Evolutionary conservation across 2,888 invertebrate species (phyloP).

Genomic region (Ennomos erosarius): DNA sequence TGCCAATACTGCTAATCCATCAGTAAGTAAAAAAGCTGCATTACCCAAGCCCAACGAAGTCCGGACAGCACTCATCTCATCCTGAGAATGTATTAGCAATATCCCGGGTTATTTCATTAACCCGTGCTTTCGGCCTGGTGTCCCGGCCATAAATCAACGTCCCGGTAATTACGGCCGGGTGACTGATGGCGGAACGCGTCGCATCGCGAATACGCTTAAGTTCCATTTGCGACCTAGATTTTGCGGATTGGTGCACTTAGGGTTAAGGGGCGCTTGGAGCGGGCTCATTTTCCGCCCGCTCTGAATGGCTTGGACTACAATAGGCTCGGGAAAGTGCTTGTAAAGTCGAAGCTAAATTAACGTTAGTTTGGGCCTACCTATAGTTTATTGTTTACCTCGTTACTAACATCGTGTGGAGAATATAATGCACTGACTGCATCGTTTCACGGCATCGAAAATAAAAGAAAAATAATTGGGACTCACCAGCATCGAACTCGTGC

Average conservation of each 20-base stretch:
- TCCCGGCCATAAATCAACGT: constrained; percentile 56
- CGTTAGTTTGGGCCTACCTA: constrained; percentile 1
- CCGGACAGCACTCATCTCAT: constrained; percentile 21
- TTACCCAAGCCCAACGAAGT: constrained; percentile 2
- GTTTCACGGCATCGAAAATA: too few species aligned
- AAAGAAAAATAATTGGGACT: too few species aligned
- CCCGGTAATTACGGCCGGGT: constrained; percentile 48
- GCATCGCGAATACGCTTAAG: constrained; percentile 32
- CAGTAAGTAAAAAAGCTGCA: constrained; percentile 22
- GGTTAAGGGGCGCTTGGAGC: constrained; percentile 38
- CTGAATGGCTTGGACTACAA: constrained; percentile 20
- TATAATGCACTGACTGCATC: too few species aligned
- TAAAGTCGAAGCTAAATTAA: constrained; percentile 6
- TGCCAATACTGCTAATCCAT: too few species aligned
- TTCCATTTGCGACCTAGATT: constrained; percentile 43
- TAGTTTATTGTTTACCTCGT: too few species aligned
- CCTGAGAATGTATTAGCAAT: constrained; percentile 44
- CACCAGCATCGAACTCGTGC: too few species aligned
- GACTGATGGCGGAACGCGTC: constrained; percentile 42
- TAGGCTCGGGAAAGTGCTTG: constrained; percentile 9
- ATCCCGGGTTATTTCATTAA: constrained; percentile 48
- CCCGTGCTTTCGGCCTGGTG: constrained; percentile 48
- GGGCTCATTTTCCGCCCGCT: constrained; percentile 28
- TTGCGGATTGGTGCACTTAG: constrained; percentile 41
- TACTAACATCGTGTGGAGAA: too few species aligned